Conservation (phyloP, 1,140 invertebrate genomes). For the Leptinotarsa texana region DNA sequence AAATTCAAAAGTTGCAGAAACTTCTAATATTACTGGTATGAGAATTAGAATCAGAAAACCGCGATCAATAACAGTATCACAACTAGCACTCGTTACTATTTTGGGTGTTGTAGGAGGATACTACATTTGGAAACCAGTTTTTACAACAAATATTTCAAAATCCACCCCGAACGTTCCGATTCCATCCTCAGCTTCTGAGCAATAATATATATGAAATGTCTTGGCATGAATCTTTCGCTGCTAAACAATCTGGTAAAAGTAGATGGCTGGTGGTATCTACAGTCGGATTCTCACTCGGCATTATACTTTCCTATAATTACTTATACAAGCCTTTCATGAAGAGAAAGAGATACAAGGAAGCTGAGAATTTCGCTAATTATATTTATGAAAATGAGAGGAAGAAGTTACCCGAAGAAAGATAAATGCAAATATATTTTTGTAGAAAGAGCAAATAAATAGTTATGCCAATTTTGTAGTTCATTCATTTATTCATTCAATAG, state of each 20-base stretch:
- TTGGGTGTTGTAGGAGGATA: constrained; percentile 21
- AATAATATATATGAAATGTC: constrained; percentile 11
- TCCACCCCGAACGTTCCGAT: not conserved
- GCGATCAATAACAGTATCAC: constrained; percentile 9
- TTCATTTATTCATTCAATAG: no score
- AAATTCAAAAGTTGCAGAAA: no score
- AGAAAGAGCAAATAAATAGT: no score
- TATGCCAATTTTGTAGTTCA: no score
- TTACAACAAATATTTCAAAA: not conserved
- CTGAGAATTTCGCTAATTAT: constrained; percentile 19
- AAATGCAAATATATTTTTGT: no score
- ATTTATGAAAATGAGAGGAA: constrained; percentile 19
- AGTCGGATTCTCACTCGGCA: constrained; percentile 11
- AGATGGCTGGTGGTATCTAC: not conserved
- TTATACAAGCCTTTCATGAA: constrained; percentile 13
- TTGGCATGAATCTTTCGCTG: constrained; percentile 22
- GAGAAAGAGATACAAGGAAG: not conserved
- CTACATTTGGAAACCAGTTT: constrained; percentile 28
- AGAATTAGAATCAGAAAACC: constrained; percentile 19
- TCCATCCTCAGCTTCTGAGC: not conserved
- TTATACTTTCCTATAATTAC: not conserved
- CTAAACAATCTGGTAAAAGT: constrained; percentile 18
- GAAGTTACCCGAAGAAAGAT: no score
- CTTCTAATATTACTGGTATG: no score
- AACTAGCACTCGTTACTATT: constrained; percentile 13